Conservation (phyloP, 2,888 invertebrate species). For the Sialis fuliginosa region DNA sequence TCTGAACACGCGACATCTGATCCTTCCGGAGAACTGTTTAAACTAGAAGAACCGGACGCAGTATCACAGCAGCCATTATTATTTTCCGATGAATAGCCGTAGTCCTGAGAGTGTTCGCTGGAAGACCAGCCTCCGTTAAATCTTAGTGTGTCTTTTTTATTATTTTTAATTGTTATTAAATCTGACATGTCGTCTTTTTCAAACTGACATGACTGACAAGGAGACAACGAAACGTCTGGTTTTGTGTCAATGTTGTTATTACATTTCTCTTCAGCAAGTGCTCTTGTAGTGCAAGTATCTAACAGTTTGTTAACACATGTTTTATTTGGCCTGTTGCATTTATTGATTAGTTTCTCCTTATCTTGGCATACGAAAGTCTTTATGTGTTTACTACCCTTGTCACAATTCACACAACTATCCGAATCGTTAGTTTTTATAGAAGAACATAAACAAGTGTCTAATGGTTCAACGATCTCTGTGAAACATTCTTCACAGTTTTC, state of each 20-base stretch:
- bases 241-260: slow-evolving; percentile 6
- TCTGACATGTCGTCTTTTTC: slow-evolving; percentile 7
- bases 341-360: slow-evolving; percentile 5
- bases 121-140: slow-evolving; percentile 37
- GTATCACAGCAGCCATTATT: slow-evolving; percentile 54
- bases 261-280: slow-evolving; percentile 4
- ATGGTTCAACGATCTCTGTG: slow-evolving; percentile 14
- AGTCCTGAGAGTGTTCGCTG: slow-evolving; percentile 61
- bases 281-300: not conserved
- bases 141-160: slow-evolving; percentile 23
- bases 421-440: slow-evolving; percentile 12
- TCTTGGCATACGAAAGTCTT: slow-evolving; percentile 1
- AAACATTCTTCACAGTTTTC: slow-evolving; percentile 25
- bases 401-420: slow-evolving; percentile 7
- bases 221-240: not conserved
- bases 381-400: slow-evolving; percentile 9
- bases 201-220: slow-evolving; percentile 5
- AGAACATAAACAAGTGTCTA: too few relatives aligned
- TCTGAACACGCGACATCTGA: slow-evolving; percentile 83
- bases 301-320: not conserved
- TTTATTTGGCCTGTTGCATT: slow-evolving; percentile 2
- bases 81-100: slow-evolving; percentile 76
- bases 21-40: slow-evolving; percentile 74
- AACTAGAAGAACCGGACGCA: slow-evolving; percentile 52
- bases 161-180: slow-evolving; percentile 11